Percentiles rank a stretch among this genome's conserved stretches.
phyloP scores from a whole-genome alignment of 2,113 vertebrate genomes.

The Xiphophorus couchianus region DNA sequence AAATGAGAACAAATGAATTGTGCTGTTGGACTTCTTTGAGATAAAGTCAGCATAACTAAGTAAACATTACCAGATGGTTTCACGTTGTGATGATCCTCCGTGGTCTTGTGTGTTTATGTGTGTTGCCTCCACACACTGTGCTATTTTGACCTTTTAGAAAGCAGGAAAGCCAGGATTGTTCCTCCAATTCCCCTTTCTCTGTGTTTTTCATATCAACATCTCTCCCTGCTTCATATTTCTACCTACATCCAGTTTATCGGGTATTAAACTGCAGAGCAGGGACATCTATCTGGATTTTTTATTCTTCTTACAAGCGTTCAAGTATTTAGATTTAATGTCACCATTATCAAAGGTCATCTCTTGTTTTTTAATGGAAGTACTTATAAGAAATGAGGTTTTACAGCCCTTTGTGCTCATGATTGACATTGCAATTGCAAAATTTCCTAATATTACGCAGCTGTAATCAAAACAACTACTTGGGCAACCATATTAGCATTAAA shows the following conservation, averaged over 20 bases:
- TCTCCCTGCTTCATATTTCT: neutral
- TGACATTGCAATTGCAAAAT: neutral
- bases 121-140: constrained; percentile 56
- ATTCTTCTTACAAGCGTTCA: neutral
- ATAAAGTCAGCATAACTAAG: constrained; percentile 15
- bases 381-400: too few species aligned
- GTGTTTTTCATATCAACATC: neutral
- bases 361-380: neutral
- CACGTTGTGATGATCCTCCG: constrained; percentile 17
- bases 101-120: constrained; percentile 3
- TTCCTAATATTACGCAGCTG: too few species aligned
- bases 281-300: neutral
- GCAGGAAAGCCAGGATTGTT: constrained; percentile 14
- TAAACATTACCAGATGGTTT: constrained; percentile 34
- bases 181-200: neutral
- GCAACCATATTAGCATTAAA: too few species aligned
- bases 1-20: constrained; percentile 8
- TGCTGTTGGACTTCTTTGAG: constrained; percentile 19
- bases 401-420: neutral
- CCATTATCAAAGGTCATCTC: neutral
- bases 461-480: too few species aligned
- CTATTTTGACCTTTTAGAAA: constrained; percentile 71
- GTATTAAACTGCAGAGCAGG: neutral
- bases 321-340: neutral
- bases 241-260: neutral